A percentile compares a stretch with the other conserved stretches of the same genome.
phyloP scores from a whole-genome alignment of 2,888 invertebrate genomes.

The Yponomeuta sedellus region DNA sequence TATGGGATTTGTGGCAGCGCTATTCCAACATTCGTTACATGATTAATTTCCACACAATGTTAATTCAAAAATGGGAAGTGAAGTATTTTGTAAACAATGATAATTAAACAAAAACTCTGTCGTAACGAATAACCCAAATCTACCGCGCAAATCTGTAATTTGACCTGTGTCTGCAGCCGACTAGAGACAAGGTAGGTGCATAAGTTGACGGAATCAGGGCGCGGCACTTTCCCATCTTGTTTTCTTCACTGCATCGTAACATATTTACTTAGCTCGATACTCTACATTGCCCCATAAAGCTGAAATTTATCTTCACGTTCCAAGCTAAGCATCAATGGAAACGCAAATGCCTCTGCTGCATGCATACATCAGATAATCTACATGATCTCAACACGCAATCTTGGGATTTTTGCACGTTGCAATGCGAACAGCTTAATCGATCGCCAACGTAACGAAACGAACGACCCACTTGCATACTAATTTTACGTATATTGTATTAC shows the following conservation, averaged over 20 bases:
- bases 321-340: neutral
- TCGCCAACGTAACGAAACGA: conserved; percentile 12
- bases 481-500: neutral
- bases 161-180: neutral
- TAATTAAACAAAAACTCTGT: neutral
- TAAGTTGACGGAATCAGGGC: conserved; percentile 5
- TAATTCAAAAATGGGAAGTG: neutral
- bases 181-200: neutral
- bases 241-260: neutral
- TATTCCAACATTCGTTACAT: neutral
- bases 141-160: neutral
- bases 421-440: conserved; percentile 2
- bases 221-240: neutral
- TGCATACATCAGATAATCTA: conserved; percentile 3
- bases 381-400: conserved; percentile 1
- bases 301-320: neutral
- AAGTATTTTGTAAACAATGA: conserved; percentile 2
- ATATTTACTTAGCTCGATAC: neutral
- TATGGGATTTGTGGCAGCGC: too few relatives aligned
- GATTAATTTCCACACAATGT: neutral
- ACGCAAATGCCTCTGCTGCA: neutral
- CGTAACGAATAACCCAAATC: neutral
- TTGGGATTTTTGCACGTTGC: conserved; percentile 9
- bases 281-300: neutral
- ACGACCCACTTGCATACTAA: conserved; percentile 10